Evolutionary conservation across 2,113 vertebrate genomes (phyloP), one percentile per base, ranked within the genome.

Genomic region (Pogonocichla stellata): DNA sequence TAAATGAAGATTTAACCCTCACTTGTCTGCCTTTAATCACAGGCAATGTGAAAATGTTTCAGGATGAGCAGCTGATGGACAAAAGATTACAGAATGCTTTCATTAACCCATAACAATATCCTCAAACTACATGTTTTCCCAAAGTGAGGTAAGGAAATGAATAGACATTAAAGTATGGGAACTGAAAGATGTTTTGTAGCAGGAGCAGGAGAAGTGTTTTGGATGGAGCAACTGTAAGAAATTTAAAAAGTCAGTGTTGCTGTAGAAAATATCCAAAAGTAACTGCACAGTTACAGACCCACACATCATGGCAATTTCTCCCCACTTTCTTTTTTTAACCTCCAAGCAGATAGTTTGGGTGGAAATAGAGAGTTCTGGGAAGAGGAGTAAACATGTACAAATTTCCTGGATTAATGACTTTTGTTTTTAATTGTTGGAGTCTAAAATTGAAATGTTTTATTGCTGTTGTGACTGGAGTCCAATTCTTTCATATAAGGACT

Each of bases 241-340:
- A 77, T 64, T 31, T 36, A 45, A 38, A 50, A 84, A 34, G 7
- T 61, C 20, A 12, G 12, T 40, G 18, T 20, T 74, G 9, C 13
- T 77, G 24, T n/a, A 70, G 45, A 70, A 88, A 81, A 66, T 19
- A 86, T 26, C 43, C 5, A 23, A 66, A 25, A 47, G 3, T 19
- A 69, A 84, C n/a, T 51, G 24, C 61, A 87, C 10, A 31, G 38
- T 8, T 50, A 50, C 26, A 72, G 11, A 7, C 16, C 10, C 43
- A 26, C 29, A 70, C 5, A 47, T 33, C 15, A 36, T 0, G 1
- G 26, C 58, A 56, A 40, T 62, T 51, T 70, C 6, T n/a, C 14
- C 1, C 1, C 6, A 14, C 12, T n/a, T 36, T 10, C 29, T 33
- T 45, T 3, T 33, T 60, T 24, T 5, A 10, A 6, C 2, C 1